phyloP scores from a whole-genome alignment of 2,797 vertebrate species.

The Clarias pachynema region DNA sequence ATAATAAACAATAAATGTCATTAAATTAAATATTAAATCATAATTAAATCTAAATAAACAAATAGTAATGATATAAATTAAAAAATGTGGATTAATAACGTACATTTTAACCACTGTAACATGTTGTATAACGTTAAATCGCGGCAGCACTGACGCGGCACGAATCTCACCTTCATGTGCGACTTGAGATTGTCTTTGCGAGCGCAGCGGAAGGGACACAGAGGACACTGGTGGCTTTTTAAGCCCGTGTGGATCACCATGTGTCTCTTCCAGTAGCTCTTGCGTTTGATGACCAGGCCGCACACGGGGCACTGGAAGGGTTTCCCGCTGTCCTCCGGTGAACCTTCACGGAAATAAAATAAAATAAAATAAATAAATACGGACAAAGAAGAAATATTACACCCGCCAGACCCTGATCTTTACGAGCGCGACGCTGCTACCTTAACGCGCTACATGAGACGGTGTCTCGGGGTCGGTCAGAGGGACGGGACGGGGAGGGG shows the following conservation, averaged over 20 bases:
- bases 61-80: background rate
- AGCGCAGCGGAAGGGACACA: constrained; percentile 98
- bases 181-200: constrained; percentile 99
- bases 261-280: constrained; percentile 99
- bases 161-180: constrained; percentile 94
- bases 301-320: constrained; percentile 99
- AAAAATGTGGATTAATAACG: too few species aligned
- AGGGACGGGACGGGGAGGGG: background rate
- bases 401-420: background rate
- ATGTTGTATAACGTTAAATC: too few species aligned
- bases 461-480: constrained; percentile 3
- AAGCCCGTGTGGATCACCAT: constrained; percentile 99
- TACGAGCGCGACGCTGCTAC: background rate
- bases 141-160: too few species aligned
- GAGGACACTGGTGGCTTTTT: constrained; percentile 98
- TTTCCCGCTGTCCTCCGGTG: constrained; percentile 96
- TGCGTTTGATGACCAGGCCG: constrained; percentile 98
- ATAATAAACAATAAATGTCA: background rate
- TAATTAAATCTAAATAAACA: background rate
- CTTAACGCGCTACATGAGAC: constrained; percentile 17
- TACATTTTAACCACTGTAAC: too few species aligned
- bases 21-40: background rate
- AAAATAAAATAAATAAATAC: background rate
- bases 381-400: constrained; percentile 20
- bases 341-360: constrained; percentile 68